A percentile compares a stretch with the other conserved stretches of the same genome.
Evolutionary conservation across 2,888 invertebrate genomes (phyloP).

Genomic region (Ectobius pallidus): DNA sequence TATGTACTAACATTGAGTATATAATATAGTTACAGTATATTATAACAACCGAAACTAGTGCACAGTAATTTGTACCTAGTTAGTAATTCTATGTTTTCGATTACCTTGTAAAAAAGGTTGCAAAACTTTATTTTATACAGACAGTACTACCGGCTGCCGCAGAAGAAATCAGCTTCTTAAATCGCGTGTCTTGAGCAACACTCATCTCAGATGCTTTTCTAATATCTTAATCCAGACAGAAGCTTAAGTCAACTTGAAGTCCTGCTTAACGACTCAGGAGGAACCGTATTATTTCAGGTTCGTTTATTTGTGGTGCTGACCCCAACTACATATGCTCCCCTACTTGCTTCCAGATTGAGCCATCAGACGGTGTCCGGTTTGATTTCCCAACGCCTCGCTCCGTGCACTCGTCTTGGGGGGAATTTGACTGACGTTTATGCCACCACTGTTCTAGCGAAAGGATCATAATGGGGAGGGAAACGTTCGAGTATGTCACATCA

Average conservation of each 20-base stretch:
- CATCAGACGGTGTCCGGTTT: conserved; percentile 8
- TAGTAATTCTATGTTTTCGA: too few species aligned
- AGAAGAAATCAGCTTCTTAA: neutral
- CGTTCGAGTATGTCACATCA: too few species aligned
- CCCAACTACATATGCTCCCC: neutral
- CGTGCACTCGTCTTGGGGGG: neutral
- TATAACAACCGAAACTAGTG: too few species aligned
- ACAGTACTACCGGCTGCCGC: too few species aligned
- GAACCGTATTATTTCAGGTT: conserved; percentile 10
- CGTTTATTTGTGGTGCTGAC: conserved; percentile 4
- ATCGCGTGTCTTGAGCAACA: neutral
- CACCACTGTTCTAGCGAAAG: neutral
- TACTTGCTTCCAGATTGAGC: neutral
- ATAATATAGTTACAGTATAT: too few species aligned
- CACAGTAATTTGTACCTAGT: too few species aligned
- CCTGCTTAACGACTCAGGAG: neutral
- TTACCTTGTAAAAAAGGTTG: too few species aligned
- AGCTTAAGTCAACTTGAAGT: neutral
- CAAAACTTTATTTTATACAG: too few species aligned
- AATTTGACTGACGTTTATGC: neutral
- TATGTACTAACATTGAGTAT: too few species aligned
- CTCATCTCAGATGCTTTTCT: neutral
- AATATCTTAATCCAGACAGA: neutral
- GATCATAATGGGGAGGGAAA: neutral
- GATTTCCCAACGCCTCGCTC: neutral